A percentile compares a stretch with the other conserved stretches of the same genome.
Evolutionary conservation across 92 coral and sea anemone genomes (phyloP).

Genomic region (Anthopleura xanthogrammica): DNA sequence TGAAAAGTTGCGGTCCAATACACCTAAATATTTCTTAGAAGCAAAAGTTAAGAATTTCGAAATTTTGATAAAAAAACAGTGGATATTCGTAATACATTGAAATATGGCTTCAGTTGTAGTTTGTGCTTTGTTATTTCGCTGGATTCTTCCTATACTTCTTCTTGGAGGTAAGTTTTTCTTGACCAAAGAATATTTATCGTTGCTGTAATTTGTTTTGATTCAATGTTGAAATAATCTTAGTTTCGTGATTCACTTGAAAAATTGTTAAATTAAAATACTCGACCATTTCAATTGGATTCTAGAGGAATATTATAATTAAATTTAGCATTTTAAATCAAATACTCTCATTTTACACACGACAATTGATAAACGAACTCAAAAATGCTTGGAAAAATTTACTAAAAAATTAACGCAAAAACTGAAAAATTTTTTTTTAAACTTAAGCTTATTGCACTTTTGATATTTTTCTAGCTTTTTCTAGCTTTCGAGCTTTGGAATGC

Average conservation of each 20-base stretch:
- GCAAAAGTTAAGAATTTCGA: not conserved
- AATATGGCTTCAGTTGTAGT: constrained; percentile 83
- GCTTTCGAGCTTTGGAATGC: not conserved
- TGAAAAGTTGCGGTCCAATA: not conserved
- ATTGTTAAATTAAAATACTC: not conserved
- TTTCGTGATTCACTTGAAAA: not conserved
- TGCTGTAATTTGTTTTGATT: not conserved
- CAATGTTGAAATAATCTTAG: not conserved
- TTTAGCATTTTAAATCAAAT: too few species aligned
- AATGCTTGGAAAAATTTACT: not conserved
- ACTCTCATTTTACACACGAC: too few species aligned
- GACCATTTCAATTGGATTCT: not conserved
- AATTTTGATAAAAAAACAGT: not conserved
- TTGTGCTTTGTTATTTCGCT: constrained; percentile 82
- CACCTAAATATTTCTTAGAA: not conserved
- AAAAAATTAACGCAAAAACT: not conserved
- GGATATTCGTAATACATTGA: not conserved
- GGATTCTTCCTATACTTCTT: constrained; percentile 79
- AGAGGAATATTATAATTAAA: not conserved
- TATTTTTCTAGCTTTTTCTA: not conserved
- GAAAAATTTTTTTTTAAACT: not conserved
- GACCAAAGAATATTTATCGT: not conserved
- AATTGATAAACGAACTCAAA: not conserved
- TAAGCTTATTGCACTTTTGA: not conserved
- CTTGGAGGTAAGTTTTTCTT: constrained; percentile 77